Evolutionary conservation across 2,888 invertebrate genomes (phyloP), one percentile per base, ranked within the genome.

Genomic region (Chloroclysta siterata): DNA sequence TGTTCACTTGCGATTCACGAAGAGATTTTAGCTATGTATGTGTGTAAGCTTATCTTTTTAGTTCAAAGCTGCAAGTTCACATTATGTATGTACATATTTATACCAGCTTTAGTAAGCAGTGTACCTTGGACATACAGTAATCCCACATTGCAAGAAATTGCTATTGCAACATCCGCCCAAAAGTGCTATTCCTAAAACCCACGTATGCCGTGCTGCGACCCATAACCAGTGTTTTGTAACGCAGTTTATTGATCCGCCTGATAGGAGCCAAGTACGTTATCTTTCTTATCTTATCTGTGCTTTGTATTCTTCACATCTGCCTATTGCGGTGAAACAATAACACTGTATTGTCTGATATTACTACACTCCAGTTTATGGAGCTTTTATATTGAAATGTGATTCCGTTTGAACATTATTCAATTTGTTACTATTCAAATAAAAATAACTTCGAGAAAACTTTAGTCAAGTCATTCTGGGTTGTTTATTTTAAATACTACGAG

Each of bases 161-260:
- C 62, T 33, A 51, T 77, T 75, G 71, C 75, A 64, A 77, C 76
- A 80, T 60, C 48, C 58, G 64, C 63, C 65, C 63, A 65, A 72
- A 69, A 65, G 71, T 73, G 70, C 71, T 67, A 77, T 73, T 74
- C 72, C 69, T 68, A 66, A 72, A 72, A 60, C 64, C 70, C 72
- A 63, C 66, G 70, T 70, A 71, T 71, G 77, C 69, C 53, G 47
- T 22, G 58, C 42, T 65, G 63, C 57, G 61, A 70, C 69, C 67
- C 65, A 72, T 68, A 69, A 46, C 44, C 51, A 46, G 41, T 54
- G 77, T 83, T 83, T 81, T 79, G 81, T 80, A 80, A 80, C 79
- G 81, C 72, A 75, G 79, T 84, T 78, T 91, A 91, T 91, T 87
- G 90, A 91, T 90, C 89, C 79, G 72, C 71, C 76, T 17, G 90